These are phyloP conservation scores for Bactericera cockerelli DNA, from an alignment of 1,140 invertebrate genomes.

Conservation along the genomic window DNA sequence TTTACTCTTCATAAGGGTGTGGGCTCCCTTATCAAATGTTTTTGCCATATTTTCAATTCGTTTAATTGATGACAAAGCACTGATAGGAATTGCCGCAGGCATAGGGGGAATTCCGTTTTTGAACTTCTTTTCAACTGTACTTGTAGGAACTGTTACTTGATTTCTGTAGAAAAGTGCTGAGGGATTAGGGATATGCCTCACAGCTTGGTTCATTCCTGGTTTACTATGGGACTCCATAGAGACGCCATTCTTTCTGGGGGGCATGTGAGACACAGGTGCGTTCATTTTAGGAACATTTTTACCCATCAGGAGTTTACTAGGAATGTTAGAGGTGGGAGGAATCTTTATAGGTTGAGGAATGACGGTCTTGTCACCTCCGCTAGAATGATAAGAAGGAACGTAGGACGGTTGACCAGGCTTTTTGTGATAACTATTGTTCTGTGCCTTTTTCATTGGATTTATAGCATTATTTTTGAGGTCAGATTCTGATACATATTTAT, in stretches of 20 bases:
- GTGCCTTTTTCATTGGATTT: background rate
- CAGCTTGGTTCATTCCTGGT: slow-evolving; percentile 27
- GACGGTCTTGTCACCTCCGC: background rate
- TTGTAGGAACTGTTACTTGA: slow-evolving; percentile 8
- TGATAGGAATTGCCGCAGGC: background rate
- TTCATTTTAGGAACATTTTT: slow-evolving; percentile 12
- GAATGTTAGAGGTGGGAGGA: slow-evolving; percentile 10
- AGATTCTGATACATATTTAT: background rate
- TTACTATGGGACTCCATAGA: slow-evolving; percentile 17
- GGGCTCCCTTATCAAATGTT: background rate
- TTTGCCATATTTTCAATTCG: background rate
- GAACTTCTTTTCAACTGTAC: background rate
- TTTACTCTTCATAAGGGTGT: background rate
- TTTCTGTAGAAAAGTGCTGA: slow-evolving; percentile 25
- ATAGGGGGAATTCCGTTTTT: background rate
- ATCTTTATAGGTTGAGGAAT: slow-evolving; percentile 13
- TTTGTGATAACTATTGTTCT: background rate
- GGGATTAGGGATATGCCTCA: slow-evolving; percentile 30
- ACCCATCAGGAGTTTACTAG: slow-evolving; percentile 8
- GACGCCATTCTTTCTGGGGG: background rate
- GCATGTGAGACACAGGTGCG: background rate
- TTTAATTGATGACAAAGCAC: background rate
- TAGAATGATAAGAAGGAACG: background rate
- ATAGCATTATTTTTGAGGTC: background rate
- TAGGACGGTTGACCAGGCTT: background rate